Evolutionary conservation across 2,797 vertebrate species (phyloP).

Genomic region (Onychomys leucogaster): DNA sequence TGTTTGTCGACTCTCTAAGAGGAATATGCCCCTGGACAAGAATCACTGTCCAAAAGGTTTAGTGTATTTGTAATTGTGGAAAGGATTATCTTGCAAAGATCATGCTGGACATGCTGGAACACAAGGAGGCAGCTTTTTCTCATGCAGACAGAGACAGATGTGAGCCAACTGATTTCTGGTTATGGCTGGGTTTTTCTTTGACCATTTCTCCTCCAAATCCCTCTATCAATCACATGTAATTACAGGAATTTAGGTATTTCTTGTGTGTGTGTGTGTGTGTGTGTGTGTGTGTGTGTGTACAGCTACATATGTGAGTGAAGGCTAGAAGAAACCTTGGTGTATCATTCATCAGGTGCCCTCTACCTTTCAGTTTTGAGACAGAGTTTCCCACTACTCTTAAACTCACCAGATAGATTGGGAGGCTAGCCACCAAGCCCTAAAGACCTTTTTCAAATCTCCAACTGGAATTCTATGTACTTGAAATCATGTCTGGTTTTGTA

Average conservation of each 20-base stretch:
- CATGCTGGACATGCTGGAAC: not conserved
- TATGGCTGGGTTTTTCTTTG: constrained; percentile 16
- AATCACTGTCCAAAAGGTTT: not conserved
- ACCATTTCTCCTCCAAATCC: not conserved
- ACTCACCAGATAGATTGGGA: not conserved
- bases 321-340: not conserved
- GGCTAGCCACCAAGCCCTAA: not conserved
- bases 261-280: not conserved
- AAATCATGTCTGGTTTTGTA: not conserved
- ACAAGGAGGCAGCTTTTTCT: not conserved
- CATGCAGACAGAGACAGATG: not conserved
- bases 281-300: not conserved
- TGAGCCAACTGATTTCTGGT: not conserved
- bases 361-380: not conserved
- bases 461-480: not conserved
- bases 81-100: not conserved
- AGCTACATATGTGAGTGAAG: not conserved
- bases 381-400: not conserved
- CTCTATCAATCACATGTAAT: not conserved
- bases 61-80: constrained; percentile 23
- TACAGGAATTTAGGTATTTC: constrained; percentile 29
- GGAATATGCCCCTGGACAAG: not conserved
- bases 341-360: not conserved
- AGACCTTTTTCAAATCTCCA: not conserved
- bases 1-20: not conserved